Evolutionary conservation across 2,888 invertebrate species (phyloP).

Genomic region (Latheticus oryzae): DNA sequence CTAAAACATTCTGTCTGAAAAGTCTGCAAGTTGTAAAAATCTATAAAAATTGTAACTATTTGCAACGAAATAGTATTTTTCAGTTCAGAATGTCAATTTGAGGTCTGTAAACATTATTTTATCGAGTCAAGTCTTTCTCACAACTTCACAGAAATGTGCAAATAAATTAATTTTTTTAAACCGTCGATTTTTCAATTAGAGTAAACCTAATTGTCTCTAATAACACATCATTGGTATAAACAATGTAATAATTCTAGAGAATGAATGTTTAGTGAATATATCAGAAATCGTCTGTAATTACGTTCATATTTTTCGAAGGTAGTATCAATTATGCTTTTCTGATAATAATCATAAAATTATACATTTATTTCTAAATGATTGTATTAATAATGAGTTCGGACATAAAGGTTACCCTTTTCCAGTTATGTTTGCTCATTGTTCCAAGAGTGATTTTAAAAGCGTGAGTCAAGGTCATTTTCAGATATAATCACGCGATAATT

Average conservation of each 20-base stretch:
- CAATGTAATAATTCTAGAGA: slow-evolving; percentile 31
- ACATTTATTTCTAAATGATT: slow-evolving; percentile 47
- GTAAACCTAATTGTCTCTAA: too few relatives aligned
- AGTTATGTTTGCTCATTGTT: slow-evolving; percentile 5
- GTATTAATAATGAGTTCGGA: slow-evolving; percentile 44
- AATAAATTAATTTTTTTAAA: too few relatives aligned
- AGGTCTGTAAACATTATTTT: too few relatives aligned
- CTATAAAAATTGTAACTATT: too few relatives aligned
- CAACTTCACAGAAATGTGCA: too few relatives aligned
- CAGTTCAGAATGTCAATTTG: too few relatives aligned
- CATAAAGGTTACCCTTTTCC: slow-evolving; percentile 38
- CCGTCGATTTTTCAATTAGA: too few relatives aligned
- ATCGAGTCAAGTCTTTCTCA: too few relatives aligned
- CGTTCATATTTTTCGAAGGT: slow-evolving; percentile 35
- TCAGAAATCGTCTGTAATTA: slow-evolving; percentile 31
- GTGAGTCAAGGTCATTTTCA: slow-evolving; percentile 19
- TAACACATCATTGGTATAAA: slow-evolving; percentile 29
- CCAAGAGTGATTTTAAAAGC: slow-evolving; percentile 28
- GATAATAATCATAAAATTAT: slow-evolving; percentile 44
- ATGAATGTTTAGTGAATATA: slow-evolving; percentile 31
- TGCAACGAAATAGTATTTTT: too few relatives aligned
- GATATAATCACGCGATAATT: slow-evolving; percentile 15
- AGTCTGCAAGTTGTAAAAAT: too few relatives aligned
- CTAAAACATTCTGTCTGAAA: too few relatives aligned
- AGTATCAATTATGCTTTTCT: slow-evolving; percentile 46